Evolutionary conservation across 2,113 vertebrate genomes (phyloP).

Genomic region (Nesoenas mayeri): DNA sequence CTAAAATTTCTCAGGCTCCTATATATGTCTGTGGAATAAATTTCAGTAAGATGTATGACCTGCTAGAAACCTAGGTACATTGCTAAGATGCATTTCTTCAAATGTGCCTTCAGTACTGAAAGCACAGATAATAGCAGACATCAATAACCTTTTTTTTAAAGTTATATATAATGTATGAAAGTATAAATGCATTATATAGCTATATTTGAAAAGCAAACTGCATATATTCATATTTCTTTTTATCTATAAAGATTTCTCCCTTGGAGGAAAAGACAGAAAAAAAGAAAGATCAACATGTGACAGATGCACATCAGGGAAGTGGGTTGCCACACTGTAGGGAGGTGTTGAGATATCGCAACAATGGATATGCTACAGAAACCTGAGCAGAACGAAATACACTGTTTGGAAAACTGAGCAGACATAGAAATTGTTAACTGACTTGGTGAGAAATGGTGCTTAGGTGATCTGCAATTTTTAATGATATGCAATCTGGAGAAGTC

Average conservation of each 20-base stretch:
- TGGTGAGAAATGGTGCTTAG: slow-evolving; percentile 23
- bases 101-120: not conserved
- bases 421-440: slow-evolving; percentile 1
- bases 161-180: not conserved
- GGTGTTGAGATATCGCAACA: slow-evolving; percentile 8
- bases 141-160: not conserved
- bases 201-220: slow-evolving; percentile 10
- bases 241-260: not conserved
- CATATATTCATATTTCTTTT: slow-evolving; percentile 14
- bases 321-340: slow-evolving; percentile 32
- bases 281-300: slow-evolving; percentile 9
- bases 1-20: not conserved
- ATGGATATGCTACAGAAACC: not conserved
- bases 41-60: not conserved
- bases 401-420: slow-evolving; percentile 19
- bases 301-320: slow-evolving; percentile 43
- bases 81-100: not conserved
- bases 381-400: slow-evolving; percentile 2
- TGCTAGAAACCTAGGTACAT: not conserved
- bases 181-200: not conserved
- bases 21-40: not conserved
- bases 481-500: slow-evolving; percentile 44
- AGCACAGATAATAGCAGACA: not conserved
- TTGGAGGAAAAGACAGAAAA: not conserved
- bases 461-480: slow-evolving; percentile 44